A percentile compares a stretch with the other conserved stretches of the same genome.
phyloP scores from a whole-genome alignment of 2,888 invertebrate species.

The Drosophila phalerata region DNA sequence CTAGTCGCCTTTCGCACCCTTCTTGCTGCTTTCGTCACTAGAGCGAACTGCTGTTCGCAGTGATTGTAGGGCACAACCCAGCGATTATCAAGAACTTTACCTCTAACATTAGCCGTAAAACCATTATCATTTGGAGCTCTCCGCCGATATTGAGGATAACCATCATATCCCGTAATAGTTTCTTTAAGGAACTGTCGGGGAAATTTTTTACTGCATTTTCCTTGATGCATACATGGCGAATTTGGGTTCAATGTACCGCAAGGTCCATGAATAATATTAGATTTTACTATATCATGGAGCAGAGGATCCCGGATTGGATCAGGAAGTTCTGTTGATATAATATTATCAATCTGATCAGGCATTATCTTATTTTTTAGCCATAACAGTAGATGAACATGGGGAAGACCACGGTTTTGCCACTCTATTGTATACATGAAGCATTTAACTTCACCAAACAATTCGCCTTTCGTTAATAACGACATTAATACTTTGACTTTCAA shows the following conservation, averaged over 20 bases:
- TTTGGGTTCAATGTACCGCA: neutral
- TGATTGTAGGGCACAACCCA: no score
- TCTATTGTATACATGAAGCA: neutral
- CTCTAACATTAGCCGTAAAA: no score
- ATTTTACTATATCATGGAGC: neutral
- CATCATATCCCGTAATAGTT: neutral
- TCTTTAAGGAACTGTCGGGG: neutral
- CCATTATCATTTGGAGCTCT: neutral
- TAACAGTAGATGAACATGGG: neutral
- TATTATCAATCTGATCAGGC: neutral
- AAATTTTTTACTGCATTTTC: neutral
- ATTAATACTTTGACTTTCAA: conserved; percentile 1
- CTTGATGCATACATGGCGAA: neutral
- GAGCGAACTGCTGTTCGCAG: no score
- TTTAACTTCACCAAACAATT: neutral
- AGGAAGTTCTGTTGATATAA: neutral
- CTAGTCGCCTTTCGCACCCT: no score
- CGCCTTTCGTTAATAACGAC: no score
- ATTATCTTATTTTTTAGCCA: no score
- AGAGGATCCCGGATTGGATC: neutral
- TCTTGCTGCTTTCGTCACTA: no score
- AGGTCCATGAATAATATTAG: neutral
- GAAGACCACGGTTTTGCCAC: neutral
- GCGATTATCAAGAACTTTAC: no score
- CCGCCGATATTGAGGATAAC: neutral